phyloP scores from a whole-genome alignment of 2,797 vertebrate species.

The Rhinogobio ventralis region DNA sequence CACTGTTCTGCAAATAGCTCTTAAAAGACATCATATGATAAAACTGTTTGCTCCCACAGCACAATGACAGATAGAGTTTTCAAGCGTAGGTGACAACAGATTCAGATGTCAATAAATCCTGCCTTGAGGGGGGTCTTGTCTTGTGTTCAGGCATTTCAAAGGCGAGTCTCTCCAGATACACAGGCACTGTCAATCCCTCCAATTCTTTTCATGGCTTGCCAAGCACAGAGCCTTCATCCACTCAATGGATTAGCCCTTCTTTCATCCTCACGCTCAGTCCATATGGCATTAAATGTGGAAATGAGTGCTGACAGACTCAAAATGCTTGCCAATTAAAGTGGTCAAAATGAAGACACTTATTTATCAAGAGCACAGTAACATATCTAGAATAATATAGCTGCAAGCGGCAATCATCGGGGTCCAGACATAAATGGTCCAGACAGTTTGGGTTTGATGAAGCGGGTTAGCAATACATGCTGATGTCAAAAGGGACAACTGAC shows the following conservation, averaged over 20 bases:
- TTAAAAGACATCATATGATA: constrained; percentile 1
- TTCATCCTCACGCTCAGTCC: constrained; percentile 38
- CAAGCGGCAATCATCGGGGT: neutral
- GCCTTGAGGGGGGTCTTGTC: constrained; percentile 54
- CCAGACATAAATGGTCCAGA: no score
- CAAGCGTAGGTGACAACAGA: constrained; percentile 54
- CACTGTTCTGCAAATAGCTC: constrained; percentile 40
- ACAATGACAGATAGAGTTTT: constrained; percentile 50
- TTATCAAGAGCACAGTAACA: neutral
- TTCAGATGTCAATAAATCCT: constrained; percentile 57
- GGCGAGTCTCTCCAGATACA: constrained; percentile 38
- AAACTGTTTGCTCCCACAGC: constrained; percentile 37
- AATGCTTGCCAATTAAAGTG: constrained; percentile 28
- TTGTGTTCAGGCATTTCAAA: constrained; percentile 53
- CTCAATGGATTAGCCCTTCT: constrained; percentile 49
- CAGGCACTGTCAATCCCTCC: constrained; percentile 41
- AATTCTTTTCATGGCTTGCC: constrained; percentile 49
- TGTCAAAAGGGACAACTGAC: no score
- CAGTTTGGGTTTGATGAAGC: no score
- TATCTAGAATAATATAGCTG: neutral
- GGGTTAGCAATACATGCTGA: no score
- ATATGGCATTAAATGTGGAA: constrained; percentile 37
- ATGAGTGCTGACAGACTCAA: constrained; percentile 25
- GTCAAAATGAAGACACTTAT: neutral
- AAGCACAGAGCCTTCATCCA: constrained; percentile 40